phyloP scores from a whole-genome alignment of 2,888 invertebrate genomes.

The Clunio marinus region DNA sequence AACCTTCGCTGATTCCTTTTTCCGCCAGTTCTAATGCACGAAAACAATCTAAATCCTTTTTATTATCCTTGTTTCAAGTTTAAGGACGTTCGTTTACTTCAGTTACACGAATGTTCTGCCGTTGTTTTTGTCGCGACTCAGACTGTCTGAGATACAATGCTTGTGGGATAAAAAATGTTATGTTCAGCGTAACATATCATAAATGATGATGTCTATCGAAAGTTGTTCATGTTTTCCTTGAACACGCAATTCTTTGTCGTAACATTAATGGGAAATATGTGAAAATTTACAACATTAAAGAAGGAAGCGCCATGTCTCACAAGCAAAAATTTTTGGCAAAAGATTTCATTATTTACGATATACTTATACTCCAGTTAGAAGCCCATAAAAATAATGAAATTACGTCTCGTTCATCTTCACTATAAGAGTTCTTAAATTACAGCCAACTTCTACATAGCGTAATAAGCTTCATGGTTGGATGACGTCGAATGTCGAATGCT shows the following conservation, averaged over 20 bases:
- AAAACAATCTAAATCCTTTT: conserved; percentile 39
- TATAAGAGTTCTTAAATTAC: conserved; percentile 15
- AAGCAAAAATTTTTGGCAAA: not conserved
- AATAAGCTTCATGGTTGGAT: not conserved
- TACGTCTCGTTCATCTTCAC: conserved; percentile 19
- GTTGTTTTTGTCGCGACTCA: too few relatives aligned
- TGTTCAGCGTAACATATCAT: conserved; percentile 13
- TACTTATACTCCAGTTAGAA: conserved; percentile 31
- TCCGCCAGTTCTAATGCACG: conserved; percentile 27
- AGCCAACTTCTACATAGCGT: not conserved
- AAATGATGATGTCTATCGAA: conserved; percentile 18
- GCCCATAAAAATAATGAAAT: conserved; percentile 33
- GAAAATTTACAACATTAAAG: conserved; percentile 21
- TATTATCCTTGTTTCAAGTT: conserved; percentile 30
- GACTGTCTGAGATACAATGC: conserved; percentile 19
- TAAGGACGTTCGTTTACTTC: not conserved
- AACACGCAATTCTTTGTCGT: conserved; percentile 12
- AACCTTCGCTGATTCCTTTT: conserved; percentile 23
- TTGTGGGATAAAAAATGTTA: conserved; percentile 21
- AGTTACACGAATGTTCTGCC: not conserved
- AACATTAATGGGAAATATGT: conserved; percentile 14
- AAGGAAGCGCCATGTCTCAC: not conserved
- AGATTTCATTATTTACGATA: conserved; percentile 36
- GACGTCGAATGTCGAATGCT: conserved; percentile 1
- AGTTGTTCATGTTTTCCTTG: conserved; percentile 4